Base-by-base conservation (phyloP, 1,140 invertebrate species). In the Drosophila pseudoananassae region DNA sequence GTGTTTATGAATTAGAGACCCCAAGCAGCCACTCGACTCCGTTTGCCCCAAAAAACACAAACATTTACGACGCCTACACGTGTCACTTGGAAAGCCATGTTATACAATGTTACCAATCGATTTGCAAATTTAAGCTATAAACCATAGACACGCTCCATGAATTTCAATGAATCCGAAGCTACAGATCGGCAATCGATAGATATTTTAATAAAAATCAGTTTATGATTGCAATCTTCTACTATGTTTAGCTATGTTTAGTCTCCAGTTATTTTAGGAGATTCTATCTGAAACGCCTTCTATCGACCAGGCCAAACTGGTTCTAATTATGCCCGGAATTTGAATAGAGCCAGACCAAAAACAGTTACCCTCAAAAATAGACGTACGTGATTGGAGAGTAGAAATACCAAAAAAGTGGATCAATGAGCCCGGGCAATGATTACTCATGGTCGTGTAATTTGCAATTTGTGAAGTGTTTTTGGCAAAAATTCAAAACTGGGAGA, bases 371-470 rank as follows among this genome's bases (percentile, higher is more conserved):
- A 33, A 68, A 40, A 56, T 87, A 70, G 80, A 78, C 65, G 70
- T 27, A 88, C 83, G 83, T 88, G 82, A 87, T 83, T 87, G 66
- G 78, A 23, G 59, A 78, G 70, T 55, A 70, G 73, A 85, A 80
- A 80, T 66, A 53, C 57, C 25, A 68, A 87, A 88, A 87, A 88
- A 88, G 78, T 88, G 82, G 82, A 75, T 82, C 82, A 85, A 64
- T 83, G 84, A 70, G 80, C 73, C 10, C 38, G 57, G 36, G 56
- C 65, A 43, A 46, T 46, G 78, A 88, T 88, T 88, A 88, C 83
- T 88, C 83, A 88, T 88, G 83, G 58, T 59, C 71, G 55, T 83
- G 83, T 87, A 88, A 87, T 87, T 87, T 69, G 76, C 56, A 57
- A 51, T 43, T 43, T 46, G 36, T 83, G 79, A 82, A 83, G 79